Conservation (phyloP, 2,888 invertebrate species). For the Lutraria lutraria region DNA sequence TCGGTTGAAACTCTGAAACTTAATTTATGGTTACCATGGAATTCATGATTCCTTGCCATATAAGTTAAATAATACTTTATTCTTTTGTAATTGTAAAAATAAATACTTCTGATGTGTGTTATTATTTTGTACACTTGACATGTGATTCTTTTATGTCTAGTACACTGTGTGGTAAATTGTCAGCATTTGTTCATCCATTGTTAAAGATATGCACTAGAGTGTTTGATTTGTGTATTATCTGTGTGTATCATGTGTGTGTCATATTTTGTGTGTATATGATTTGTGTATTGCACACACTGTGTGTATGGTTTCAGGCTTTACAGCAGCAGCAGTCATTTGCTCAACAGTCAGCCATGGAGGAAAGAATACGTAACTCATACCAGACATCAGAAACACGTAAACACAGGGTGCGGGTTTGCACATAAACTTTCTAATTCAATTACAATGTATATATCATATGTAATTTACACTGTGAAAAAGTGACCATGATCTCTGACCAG, state of each 20-base stretch:
- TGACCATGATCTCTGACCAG: too few relatives aligned
- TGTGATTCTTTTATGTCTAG: too few relatives aligned
- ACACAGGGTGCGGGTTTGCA: constrained; percentile 78
- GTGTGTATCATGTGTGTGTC: constrained; percentile 1
- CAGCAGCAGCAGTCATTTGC: constrained; percentile 72
- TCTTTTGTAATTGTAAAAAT: too few relatives aligned
- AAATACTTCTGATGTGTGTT: too few relatives aligned
- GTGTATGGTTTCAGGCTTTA: constrained; percentile 75
- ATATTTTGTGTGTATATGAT: neutral
- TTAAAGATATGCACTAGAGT: neutral
- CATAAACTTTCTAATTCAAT: neutral
- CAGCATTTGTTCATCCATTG: neutral
- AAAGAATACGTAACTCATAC: constrained; percentile 73
- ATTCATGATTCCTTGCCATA: too few relatives aligned
- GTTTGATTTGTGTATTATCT: constrained; percentile 11
- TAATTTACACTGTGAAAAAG: too few relatives aligned
- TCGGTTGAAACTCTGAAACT: too few relatives aligned
- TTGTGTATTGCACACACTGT: constrained; percentile 23
- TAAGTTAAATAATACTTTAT: too few relatives aligned
- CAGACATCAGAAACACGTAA: constrained; percentile 78
- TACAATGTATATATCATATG: too few relatives aligned
- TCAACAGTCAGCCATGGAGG: constrained; percentile 70
- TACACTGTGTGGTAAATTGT: too few relatives aligned
- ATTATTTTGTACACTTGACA: too few relatives aligned
- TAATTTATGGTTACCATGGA: too few relatives aligned